Conservation (phyloP, 2,888 invertebrate species). For the Megastigmus dorsalis region DNA sequence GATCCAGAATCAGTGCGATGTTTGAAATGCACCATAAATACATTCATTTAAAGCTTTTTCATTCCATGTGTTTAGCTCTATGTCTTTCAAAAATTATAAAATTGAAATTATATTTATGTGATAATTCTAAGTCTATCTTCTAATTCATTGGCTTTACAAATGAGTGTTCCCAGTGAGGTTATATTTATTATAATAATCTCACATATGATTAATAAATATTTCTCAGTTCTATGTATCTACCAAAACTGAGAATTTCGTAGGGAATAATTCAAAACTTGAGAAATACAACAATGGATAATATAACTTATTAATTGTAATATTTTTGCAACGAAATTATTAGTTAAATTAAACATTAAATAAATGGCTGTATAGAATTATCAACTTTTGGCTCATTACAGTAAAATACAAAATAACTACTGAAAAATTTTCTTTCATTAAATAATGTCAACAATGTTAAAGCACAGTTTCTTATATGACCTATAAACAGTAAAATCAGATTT, state of each 20-base stretch:
- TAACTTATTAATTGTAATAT: background rate
- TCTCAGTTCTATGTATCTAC: slow-evolving; percentile 9
- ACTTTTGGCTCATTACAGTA: background rate
- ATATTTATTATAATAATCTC: slow-evolving; percentile 26
- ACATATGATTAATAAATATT: slow-evolving; percentile 2
- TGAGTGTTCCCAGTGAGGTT: slow-evolving; percentile 4
- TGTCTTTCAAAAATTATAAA: slow-evolving; percentile 11
- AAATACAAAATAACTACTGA: no score
- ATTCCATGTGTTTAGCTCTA: slow-evolving; percentile 33
- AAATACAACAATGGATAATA: background rate
- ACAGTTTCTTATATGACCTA: background rate
- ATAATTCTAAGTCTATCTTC: slow-evolving; percentile 1
- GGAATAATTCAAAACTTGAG: background rate
- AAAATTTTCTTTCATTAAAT: slow-evolving; percentile 2
- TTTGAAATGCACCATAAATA: slow-evolving; percentile 17
- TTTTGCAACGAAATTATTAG: slow-evolving; percentile 23
- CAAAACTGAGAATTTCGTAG: slow-evolving; percentile 3
- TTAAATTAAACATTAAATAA: background rate
- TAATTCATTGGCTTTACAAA: slow-evolving; percentile 11
- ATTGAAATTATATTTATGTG: background rate
- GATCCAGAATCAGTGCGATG: slow-evolving; percentile 14
- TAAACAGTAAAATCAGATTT: background rate
- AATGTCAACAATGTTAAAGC: background rate
- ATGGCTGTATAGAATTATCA: slow-evolving; percentile 3
- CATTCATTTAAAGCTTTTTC: slow-evolving; percentile 33